Percentiles rank a stretch among this genome's conserved stretches.
These are phyloP conservation scores for Centrocercus urophasianus DNA, from an alignment of 2,113 vertebrate species.

Conservation along the genomic window DNA sequence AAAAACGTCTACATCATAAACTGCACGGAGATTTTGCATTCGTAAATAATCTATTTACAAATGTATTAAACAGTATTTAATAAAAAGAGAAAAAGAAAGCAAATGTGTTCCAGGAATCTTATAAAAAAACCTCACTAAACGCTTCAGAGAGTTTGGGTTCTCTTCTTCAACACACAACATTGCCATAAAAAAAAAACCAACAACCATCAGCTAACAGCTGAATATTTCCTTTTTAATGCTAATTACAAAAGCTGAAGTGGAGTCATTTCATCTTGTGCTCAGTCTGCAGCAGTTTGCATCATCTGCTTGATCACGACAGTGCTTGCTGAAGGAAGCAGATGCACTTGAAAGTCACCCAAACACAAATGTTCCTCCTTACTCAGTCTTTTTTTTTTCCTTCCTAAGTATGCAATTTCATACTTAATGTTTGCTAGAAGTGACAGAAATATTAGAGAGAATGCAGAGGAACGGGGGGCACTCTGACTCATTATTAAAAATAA, in stretches of 20 bases:
- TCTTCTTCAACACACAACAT: not conserved
- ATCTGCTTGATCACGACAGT: not conserved
- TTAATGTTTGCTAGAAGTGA: not conserved
- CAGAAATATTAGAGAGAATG: not conserved
- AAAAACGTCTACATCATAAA: not conserved
- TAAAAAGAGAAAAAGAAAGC: not conserved
- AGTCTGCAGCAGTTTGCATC: not conserved
- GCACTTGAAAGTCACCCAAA: not conserved
- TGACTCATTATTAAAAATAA: not conserved
- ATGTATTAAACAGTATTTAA: not conserved
- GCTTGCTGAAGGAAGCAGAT: not conserved
- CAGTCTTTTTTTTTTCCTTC: not conserved
- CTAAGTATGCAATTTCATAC: not conserved
- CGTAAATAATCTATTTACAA: not conserved
- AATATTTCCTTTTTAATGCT: not conserved
- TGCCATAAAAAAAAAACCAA: not conserved
- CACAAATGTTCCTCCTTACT: not conserved
- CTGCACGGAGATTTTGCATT: not conserved
- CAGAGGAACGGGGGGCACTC: not conserved
- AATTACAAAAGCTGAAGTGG: not conserved
- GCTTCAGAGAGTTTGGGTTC: not conserved
- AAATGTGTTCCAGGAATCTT: not conserved
- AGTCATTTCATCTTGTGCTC: not conserved
- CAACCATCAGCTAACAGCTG: not conserved
- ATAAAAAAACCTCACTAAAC: not conserved